A percentile compares a stretch with the other conserved stretches of the same genome.
Conservation (phyloP, 2,113 vertebrate genomes). For the Tachuris rubrigastra region DNA sequence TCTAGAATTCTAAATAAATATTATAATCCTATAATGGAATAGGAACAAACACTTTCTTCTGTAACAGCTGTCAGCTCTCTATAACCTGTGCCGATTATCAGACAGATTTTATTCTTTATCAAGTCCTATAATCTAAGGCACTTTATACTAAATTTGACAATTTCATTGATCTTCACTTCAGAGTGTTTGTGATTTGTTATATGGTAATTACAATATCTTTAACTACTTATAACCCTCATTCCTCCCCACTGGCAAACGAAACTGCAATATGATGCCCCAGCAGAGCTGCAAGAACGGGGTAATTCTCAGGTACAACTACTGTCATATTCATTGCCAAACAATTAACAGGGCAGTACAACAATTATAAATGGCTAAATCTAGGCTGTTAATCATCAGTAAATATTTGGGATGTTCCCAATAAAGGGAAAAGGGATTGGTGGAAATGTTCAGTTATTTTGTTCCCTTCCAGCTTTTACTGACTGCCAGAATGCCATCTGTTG, state of each 20-base stretch:
- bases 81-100: neutral
- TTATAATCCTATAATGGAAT: neutral
- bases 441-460: neutral
- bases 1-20: neutral
- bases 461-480: slow-evolving; percentile 13
- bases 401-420: neutral
- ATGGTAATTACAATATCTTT: neutral
- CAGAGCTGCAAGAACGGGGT: neutral
- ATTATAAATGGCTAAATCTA: neutral
- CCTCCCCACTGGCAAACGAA: neutral
- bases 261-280: neutral
- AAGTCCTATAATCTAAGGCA: neutral
- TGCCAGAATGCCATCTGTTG: slow-evolving; percentile 41
- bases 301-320: neutral
- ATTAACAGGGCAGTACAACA: neutral
- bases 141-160: neutral
- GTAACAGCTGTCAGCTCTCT: neutral
- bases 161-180: neutral
- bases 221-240: neutral
- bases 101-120: neutral
- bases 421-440: neutral
- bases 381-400: neutral
- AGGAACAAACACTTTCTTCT: neutral
- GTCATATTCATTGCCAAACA: neutral
- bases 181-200: neutral